Evolutionary conservation across 2,797 vertebrate genomes (phyloP).

Genomic region (Sebastes vulpes): DNA sequence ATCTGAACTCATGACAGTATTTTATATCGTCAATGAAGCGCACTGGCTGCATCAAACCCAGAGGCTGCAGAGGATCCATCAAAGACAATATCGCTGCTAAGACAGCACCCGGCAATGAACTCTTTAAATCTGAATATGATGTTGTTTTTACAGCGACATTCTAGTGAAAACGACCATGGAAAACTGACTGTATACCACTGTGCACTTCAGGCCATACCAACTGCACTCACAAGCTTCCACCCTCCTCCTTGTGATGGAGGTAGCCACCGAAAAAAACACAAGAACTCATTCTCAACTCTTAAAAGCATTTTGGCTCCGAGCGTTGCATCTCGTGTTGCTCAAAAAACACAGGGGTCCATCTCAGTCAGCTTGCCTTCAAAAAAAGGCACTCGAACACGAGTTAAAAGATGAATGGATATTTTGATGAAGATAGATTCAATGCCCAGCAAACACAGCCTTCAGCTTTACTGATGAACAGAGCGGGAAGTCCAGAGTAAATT

Average conservation of each 20-base stretch:
- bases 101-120: conserved; percentile 30
- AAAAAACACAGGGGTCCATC: conserved; percentile 10
- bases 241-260: conserved; percentile 10
- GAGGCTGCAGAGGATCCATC: conserved; percentile 49
- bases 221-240: conserved; percentile 24
- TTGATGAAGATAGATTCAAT: conserved; percentile 34
- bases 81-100: conserved; percentile 31
- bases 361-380: conserved; percentile 8
- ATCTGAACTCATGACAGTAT: conserved; percentile 7
- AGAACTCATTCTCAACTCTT: conserved; percentile 14
- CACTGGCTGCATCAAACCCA: conserved; percentile 33
- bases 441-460: conserved; percentile 4
- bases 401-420: conserved; percentile 45
- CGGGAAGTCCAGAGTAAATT: not conserved
- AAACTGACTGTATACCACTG: not conserved
- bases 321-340: conserved; percentile 14
- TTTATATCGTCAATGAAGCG: conserved; percentile 39
- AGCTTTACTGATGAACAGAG: conserved; percentile 21
- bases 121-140: conserved; percentile 33
- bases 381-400: conserved; percentile 12
- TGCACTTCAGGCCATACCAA: conserved; percentile 26
- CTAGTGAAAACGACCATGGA: not conserved
- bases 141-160: conserved; percentile 4
- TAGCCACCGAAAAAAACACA: conserved; percentile 30
- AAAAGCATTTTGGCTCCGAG: conserved; percentile 37